These are phyloP conservation scores for Desmophyllum pertusum DNA, from an alignment of 92 coral and sea anemone genomes.

Conservation along the genomic window DNA sequence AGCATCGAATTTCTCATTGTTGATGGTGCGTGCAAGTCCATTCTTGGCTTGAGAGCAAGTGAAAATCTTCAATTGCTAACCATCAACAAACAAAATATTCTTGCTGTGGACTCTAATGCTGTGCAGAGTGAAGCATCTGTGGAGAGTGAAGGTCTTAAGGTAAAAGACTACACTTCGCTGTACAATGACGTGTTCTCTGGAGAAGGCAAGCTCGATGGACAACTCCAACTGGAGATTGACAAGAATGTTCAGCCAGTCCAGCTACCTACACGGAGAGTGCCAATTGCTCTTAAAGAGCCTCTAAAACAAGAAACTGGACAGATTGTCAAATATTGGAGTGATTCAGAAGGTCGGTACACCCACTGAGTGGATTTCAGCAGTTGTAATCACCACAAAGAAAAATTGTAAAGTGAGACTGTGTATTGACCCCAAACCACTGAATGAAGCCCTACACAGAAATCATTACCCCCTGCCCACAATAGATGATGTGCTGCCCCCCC, in stretches of 20 bases:
- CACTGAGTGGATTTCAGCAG: no score
- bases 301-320: no score
- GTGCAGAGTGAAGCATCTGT: slow-evolving; percentile 1
- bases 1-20: slow-evolving; percentile 26
- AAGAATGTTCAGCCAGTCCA: not conserved
- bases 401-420: no score
- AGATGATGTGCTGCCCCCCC: no score
- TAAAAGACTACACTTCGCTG: not conserved
- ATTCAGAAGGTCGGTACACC: no score
- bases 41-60: slow-evolving; percentile 8
- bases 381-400: no score
- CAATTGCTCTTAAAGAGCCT: slow-evolving; percentile 2
- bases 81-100: not conserved
- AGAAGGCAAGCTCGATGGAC: slow-evolving; percentile 17
- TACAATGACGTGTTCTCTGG: slow-evolving; percentile 27
- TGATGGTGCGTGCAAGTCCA: slow-evolving; percentile 20
- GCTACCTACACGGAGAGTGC: slow-evolving; percentile 16
- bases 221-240: slow-evolving; percentile 21
- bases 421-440: no score
- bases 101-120: not conserved
- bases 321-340: no score
- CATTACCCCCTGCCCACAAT: no score
- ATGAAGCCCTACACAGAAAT: no score
- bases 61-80: slow-evolving; percentile 8
- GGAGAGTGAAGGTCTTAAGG: not conserved